Evolutionary conservation across 2,113 vertebrate genomes (phyloP), one percentile per base, ranked within the genome.

Genomic region (Turnix velox): DNA sequence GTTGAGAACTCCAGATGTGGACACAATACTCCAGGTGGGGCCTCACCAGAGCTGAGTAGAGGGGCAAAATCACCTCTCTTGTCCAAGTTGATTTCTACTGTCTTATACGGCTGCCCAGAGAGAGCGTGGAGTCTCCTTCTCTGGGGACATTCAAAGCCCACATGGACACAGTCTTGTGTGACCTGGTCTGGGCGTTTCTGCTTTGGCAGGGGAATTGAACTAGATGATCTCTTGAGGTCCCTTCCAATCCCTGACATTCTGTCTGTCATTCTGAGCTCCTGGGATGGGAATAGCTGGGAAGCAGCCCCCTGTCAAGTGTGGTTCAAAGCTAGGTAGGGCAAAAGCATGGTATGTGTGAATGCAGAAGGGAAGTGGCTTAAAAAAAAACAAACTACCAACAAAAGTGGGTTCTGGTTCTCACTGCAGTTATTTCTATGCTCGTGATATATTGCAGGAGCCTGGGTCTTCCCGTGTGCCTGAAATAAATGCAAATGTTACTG

Each of bases 401-500:
- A 42, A 68, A 30, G 40, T 27, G 25, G 11, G 28, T 43, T 67
- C 72, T 77, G 52, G 8, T 16, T 75, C 31, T 55, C 37, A 43
- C 4, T 37, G 37, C 37, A 52, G 23, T 61, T 91, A 72, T 68
- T 67, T 87, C 31, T 4, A 0, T 45, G 66, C 39, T 74, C 24
- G 4, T 46, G 37, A 61, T 54, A 75, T 8, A 52, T 23, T 13
- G 23, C 12, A 31, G 77, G 46, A 66, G 27, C 10, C 30, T 33
- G 66, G 52, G n/a, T 42, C 23, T 77, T 72, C 45, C 45, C 0
- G 0, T 23, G 45, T 9, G 49, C 49, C 49, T 72, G 39, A 82
- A 68, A 81, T 27, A 87, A 92, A 88, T 72, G 74, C 52, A 92
- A 84, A 88, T 79, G 30, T 58, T 73, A 75, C 5, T 45, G 74